A percentile compares a stretch with the other conserved stretches of the same genome.
phyloP scores from a whole-genome alignment of 2,797 vertebrate species.

The Falco novaeseelandiae region DNA sequence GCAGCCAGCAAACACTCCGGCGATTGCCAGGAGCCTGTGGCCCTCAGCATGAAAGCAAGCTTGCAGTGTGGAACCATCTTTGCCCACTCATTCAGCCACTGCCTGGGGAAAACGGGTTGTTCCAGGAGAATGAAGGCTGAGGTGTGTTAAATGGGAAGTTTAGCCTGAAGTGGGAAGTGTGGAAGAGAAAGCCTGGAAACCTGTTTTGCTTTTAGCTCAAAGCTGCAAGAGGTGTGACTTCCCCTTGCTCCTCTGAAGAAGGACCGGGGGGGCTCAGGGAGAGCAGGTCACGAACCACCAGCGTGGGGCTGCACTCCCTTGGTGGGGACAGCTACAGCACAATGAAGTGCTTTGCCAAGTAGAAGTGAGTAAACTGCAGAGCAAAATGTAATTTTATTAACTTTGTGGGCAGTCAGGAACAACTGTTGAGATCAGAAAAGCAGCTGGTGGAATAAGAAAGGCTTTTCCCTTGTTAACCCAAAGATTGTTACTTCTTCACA shows the following conservation, averaged over 20 bases:
- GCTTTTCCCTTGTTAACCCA: too few species aligned
- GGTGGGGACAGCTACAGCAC: not conserved
- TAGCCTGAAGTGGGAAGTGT: not conserved
- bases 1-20: not conserved
- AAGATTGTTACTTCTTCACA: too few species aligned
- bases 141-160: not conserved
- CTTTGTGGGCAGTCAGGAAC: too few species aligned
- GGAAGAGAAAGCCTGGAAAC: not conserved
- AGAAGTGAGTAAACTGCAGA: not conserved
- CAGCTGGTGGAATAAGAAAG: too few species aligned
- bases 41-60: not conserved
- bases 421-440: too few species aligned
- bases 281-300: fast-evolving
- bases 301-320: fast-evolving
- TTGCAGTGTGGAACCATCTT: not conserved
- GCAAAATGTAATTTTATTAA: not conserved
- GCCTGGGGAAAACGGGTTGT: not conserved
- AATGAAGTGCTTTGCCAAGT: not conserved
- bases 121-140: not conserved
- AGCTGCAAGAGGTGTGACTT: not conserved
- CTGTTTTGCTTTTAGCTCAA: not conserved
- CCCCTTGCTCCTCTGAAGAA: not conserved
- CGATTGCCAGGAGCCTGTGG: not conserved
- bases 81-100: not conserved
- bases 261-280: fast-evolving